Evolutionary conservation across 2,888 invertebrate species (phyloP).

Genomic region (Anticlea derivata): DNA sequence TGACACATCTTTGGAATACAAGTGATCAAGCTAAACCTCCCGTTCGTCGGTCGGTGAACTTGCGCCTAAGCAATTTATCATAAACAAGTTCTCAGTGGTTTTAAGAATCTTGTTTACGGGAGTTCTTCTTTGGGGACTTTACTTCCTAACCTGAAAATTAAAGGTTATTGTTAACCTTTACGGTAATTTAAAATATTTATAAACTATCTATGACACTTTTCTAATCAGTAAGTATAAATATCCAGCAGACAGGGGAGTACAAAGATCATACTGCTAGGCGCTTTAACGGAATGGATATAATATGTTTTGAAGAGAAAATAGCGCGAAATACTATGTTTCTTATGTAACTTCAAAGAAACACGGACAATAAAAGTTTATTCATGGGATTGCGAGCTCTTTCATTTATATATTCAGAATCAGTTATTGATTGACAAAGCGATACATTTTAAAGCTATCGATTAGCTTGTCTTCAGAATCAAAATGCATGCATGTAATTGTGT

Average conservation of each 20-base stretch:
- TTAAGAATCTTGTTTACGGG: slow-evolving; percentile 10
- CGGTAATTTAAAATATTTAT: slow-evolving; percentile 4
- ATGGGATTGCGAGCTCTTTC: too few species aligned
- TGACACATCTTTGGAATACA: neutral
- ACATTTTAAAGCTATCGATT: too few species aligned
- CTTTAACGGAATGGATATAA: neutral
- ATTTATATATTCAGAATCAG: too few species aligned
- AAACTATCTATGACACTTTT: neutral
- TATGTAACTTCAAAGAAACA: slow-evolving; percentile 12
- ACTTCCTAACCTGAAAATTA: slow-evolving; percentile 28
- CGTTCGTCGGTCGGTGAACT: slow-evolving; percentile 1
- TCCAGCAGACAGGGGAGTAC: neutral
- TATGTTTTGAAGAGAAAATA: slow-evolving; percentile 1
- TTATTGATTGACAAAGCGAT: too few species aligned
- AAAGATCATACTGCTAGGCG: neutral
- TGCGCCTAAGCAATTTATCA: slow-evolving; percentile 9
- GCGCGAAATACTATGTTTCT: slow-evolving; percentile 27
- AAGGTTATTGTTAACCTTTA: slow-evolving; percentile 25
- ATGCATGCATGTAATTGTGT: too few species aligned
- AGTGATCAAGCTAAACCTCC: neutral
- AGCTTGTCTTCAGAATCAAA: too few species aligned
- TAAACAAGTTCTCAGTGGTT: slow-evolving; percentile 12
- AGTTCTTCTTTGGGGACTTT: slow-evolving; percentile 10
- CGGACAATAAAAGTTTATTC: neutral
- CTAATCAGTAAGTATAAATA: neutral